These are phyloP conservation scores for Scatophagus argus DNA, from an alignment of 2,113 vertebrate species.

Conservation along the genomic window DNA sequence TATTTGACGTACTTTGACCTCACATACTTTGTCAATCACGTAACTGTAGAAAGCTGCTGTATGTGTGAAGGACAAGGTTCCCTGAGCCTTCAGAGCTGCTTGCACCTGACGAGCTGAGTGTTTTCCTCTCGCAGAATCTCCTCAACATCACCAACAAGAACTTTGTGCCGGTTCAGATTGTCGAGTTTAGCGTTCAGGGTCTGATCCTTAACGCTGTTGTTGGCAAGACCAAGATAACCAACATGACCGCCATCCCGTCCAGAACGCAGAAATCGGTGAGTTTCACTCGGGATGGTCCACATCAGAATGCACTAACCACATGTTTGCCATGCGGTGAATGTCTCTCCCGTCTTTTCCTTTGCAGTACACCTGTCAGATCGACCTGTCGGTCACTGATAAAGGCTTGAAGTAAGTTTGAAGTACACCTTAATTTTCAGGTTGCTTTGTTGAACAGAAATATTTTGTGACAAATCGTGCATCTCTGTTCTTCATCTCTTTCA, in stretches of 20 bases:
- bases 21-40: conserved; percentile 41
- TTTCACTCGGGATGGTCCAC: neutral
- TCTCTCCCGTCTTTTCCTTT: conserved; percentile 4
- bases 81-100: neutral
- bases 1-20: no score
- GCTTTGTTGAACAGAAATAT: neutral
- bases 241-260: conserved; percentile 77
- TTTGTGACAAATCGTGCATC: neutral
- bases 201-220: conserved; percentile 80
- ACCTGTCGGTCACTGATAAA: conserved; percentile 61
- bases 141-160: conserved; percentile 89
- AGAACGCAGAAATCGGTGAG: conserved; percentile 83
- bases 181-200: conserved; percentile 83
- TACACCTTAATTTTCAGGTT: neutral
- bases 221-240: conserved; percentile 78
- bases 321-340: fast-evolving
- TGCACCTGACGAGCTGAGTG: neutral
- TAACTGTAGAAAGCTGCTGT: conserved; percentile 20
- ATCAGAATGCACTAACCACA: neutral
- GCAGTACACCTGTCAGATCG: conserved; percentile 65
- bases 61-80: conserved; percentile 39
- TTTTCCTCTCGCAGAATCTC: conserved; percentile 80
- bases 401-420: conserved; percentile 76
- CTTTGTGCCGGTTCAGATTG: conserved; percentile 83
- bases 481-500: conserved; percentile 75